These are phyloP conservation scores for Disparrhopalites patrizii DNA, from an alignment of 2,888 invertebrate species.

Conservation along the genomic window DNA sequence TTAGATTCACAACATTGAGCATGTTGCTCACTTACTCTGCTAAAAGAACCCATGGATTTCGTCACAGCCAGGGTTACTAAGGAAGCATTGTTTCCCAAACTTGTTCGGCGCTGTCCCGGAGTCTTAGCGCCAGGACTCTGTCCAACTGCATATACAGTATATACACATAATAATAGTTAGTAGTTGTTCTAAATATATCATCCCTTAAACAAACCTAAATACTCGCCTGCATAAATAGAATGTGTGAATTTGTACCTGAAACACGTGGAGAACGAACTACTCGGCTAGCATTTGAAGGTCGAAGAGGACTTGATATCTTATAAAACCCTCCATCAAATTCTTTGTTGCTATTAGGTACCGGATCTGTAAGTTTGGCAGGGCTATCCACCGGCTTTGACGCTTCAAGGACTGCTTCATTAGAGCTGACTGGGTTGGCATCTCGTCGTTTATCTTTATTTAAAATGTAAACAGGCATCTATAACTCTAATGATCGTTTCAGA, in stretches of 20 bases:
- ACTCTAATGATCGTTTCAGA: too few relatives aligned
- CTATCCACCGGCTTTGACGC: neutral
- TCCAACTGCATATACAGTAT: neutral
- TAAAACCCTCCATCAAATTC: slow-evolving; percentile 42
- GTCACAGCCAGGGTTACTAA: slow-evolving; percentile 32
- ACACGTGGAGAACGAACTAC: neutral
- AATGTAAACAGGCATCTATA: too few relatives aligned
- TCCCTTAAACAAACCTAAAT: too few relatives aligned
- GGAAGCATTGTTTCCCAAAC: neutral
- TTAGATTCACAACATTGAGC: too few relatives aligned
- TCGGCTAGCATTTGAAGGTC: neutral
- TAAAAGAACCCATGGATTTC: slow-evolving; percentile 36
- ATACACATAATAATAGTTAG: neutral
- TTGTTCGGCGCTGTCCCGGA: neutral
- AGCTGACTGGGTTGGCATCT: neutral
- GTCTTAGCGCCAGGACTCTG: neutral
- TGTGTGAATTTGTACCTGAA: neutral
- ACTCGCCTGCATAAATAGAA: too few relatives aligned
- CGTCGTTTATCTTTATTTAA: neutral
- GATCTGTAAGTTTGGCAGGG: neutral
- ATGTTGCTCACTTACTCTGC: slow-evolving; percentile 28
- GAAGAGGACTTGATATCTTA: slow-evolving; percentile 25
- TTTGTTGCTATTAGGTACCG: neutral
- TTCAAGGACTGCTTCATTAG: too few relatives aligned
- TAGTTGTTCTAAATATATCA: too few relatives aligned